Conservation (phyloP, 2,113 vertebrate genomes). For the Oophaga pumilio region DNA sequence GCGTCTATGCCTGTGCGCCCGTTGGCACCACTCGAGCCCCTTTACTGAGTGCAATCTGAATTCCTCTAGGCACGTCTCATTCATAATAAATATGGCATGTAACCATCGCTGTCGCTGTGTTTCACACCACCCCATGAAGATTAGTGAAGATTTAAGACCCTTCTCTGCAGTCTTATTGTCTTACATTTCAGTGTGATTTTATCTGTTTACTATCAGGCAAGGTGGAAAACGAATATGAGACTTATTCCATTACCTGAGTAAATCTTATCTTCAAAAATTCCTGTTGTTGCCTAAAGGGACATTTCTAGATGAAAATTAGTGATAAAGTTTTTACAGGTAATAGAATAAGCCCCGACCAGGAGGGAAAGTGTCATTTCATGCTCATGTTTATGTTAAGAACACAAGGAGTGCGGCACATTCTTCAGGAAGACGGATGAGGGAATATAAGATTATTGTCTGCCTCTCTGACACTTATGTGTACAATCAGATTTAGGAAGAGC, state of each 20-base stretch:
- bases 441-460: conserved; percentile 31
- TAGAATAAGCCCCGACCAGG: conserved; percentile 8
- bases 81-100: background rate
- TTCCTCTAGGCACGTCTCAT: background rate
- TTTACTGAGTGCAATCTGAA: background rate
- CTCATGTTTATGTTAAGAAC: conserved; percentile 34
- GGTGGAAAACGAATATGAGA: conserved; percentile 22
- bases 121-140: background rate
- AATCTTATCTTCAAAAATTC: conserved; percentile 28
- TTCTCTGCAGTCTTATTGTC: background rate
- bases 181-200: conserved; percentile 13
- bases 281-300: conserved; percentile 14
- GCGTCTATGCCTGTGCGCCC: background rate
- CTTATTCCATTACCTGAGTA: conserved; percentile 16
- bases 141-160: background rate
- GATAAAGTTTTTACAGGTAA: conserved; percentile 25
- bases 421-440: conserved; percentile 26
- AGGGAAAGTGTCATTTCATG: conserved; percentile 2
- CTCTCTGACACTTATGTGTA: conserved; percentile 37
- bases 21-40: background rate
- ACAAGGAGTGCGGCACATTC: background rate
- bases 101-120: background rate
- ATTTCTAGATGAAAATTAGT: conserved; percentile 27
- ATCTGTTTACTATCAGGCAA: conserved; percentile 12
- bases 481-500: conserved; percentile 44